A percentile compares a stretch with the other conserved stretches of the same genome.
phyloP scores from a whole-genome alignment of 2,113 vertebrate genomes.

The Axis porcinus region DNA sequence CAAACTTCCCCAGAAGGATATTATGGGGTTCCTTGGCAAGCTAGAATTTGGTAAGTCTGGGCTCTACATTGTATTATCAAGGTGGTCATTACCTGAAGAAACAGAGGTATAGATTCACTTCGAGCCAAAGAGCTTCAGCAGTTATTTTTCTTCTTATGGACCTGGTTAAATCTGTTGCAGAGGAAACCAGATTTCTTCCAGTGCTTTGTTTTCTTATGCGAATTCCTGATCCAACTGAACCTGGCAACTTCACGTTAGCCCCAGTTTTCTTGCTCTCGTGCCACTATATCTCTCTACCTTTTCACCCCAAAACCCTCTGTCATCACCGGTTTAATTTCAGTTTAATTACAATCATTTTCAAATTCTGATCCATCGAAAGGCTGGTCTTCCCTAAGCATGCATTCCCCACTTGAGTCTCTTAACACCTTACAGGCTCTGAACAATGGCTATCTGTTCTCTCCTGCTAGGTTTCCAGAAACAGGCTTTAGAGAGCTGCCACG shows the following conservation, averaged over 20 bases:
- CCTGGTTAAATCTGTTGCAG: not conserved
- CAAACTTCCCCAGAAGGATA: not conserved
- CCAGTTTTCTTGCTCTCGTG: not conserved
- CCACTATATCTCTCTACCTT: not conserved
- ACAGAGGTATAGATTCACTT: not conserved
- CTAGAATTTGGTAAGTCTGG: not conserved
- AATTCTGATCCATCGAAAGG: constrained; percentile 65
- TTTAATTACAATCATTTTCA: constrained; percentile 67
- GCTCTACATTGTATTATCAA: not conserved
- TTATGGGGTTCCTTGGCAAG: not conserved
- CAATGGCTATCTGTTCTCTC: constrained; percentile 82
- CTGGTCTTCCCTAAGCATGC: constrained; percentile 48
- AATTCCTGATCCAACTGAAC: constrained; percentile 31
- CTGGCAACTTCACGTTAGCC: constrained; percentile 16
- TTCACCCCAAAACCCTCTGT: not conserved
- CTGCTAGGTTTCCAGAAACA: constrained; percentile 80
- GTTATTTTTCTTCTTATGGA: not conserved
- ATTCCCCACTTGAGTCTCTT: constrained; percentile 61
- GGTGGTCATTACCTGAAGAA: not conserved
- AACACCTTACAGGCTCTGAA: constrained; percentile 74
- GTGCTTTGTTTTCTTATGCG: constrained; percentile 56
- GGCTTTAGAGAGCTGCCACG: constrained; percentile 78
- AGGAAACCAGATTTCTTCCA: constrained; percentile 27
- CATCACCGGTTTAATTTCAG: constrained; percentile 57
- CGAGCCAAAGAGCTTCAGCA: not conserved